phyloP scores from a whole-genome alignment of 1,140 invertebrate species.

The Cepaea nemoralis region DNA sequence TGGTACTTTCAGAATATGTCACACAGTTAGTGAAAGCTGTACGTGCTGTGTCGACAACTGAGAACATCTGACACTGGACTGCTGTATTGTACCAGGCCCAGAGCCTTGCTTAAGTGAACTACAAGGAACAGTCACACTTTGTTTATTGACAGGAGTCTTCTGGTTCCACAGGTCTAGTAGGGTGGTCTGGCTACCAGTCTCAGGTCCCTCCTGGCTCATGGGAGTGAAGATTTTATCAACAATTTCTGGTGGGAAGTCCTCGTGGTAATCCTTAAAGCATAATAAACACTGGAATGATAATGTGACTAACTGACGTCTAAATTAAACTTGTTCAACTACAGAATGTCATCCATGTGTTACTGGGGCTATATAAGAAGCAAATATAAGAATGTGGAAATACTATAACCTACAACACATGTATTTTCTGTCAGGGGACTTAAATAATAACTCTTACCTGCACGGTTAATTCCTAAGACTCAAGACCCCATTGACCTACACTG shows the following conservation, averaged over 20 bases:
- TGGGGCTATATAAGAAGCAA: too few species aligned
- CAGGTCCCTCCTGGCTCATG: constrained; percentile 17
- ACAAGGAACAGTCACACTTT: not conserved
- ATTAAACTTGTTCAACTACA: too few species aligned
- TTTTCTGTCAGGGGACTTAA: too few species aligned
- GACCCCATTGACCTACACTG: too few species aligned
- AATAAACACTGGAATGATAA: too few species aligned
- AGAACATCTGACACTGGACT: not conserved
- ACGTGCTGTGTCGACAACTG: not conserved
- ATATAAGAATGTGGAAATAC: too few species aligned
- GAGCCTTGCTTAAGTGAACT: not conserved
- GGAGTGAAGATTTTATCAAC: constrained; percentile 39
- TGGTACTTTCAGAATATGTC: not conserved
- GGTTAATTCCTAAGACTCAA: too few species aligned
- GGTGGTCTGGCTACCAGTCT: not conserved
- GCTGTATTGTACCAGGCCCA: not conserved
- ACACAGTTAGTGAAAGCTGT: not conserved
- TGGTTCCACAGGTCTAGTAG: not conserved
- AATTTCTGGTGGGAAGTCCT: constrained; percentile 26
- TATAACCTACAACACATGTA: too few species aligned
- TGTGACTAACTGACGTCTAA: too few species aligned
- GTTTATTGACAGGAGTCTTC: not conserved
- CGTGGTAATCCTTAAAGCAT: constrained; percentile 15
- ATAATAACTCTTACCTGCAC: too few species aligned
- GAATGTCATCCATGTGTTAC: too few species aligned